These are phyloP conservation scores for Altica lythri DNA, from an alignment of 2,888 invertebrate genomes.

Conservation along the genomic window DNA sequence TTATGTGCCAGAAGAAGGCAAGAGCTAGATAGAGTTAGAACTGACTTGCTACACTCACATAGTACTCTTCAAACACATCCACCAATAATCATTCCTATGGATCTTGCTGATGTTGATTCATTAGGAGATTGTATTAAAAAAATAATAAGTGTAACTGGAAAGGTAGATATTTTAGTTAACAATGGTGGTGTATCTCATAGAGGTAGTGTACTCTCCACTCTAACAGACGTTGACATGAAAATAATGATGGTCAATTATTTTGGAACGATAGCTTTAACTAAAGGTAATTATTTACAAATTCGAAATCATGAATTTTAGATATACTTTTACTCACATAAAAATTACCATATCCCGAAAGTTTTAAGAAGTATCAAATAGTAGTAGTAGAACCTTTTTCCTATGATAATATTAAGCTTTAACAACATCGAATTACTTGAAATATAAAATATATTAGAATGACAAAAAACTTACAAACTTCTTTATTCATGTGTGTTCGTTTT, in stretches of 20 bases:
- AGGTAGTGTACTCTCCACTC: slow-evolving; percentile 75
- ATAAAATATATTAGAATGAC: no score
- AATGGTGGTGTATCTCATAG: slow-evolving; percentile 89
- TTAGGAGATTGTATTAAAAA: slow-evolving; percentile 68
- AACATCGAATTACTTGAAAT: no score
- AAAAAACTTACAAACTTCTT: no score
- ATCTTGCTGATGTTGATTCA: slow-evolving; percentile 72
- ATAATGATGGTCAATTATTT: slow-evolving; percentile 95
- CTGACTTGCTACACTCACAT: slow-evolving; percentile 69
- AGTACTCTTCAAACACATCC: slow-evolving; percentile 67
- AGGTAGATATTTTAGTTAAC: slow-evolving; percentile 87
- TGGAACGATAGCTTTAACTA: slow-evolving; percentile 87
- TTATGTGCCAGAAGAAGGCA: slow-evolving; percentile 78
- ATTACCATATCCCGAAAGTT: no score
- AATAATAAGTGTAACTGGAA: slow-evolving; percentile 71
- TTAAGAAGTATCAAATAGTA: no score
- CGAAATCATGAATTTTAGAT: no score
- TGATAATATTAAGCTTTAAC: no score
- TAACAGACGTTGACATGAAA: slow-evolving; percentile 79
- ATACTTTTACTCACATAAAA: no score
- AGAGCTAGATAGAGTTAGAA: slow-evolving; percentile 81
- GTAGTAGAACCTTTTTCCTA: no score
- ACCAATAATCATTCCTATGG: slow-evolving; percentile 75
- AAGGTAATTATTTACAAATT: slow-evolving; percentile 72
- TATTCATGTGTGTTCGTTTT: no score